Conservation (phyloP, 2,797 vertebrate species). For the Coreius guichenoti region DNA sequence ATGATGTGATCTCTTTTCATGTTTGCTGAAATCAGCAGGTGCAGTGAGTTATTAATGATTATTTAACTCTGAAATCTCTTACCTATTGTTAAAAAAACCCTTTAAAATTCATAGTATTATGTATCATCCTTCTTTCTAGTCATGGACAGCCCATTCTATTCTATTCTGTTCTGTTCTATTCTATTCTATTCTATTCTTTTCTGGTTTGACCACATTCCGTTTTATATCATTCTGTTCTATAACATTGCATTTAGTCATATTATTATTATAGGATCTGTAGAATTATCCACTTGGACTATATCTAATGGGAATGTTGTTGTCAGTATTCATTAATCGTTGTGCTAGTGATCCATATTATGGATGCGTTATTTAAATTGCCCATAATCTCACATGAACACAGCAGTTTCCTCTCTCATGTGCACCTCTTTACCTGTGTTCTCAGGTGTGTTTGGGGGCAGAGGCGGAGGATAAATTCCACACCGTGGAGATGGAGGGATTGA, state of each 20-base stretch:
- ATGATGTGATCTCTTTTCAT: not conserved
- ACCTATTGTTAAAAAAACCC: not conserved
- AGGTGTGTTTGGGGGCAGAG: conserved; percentile 83
- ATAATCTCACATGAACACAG: not conserved
- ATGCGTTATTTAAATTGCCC: not conserved
- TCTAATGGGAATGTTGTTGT: not conserved
- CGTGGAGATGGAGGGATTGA: conserved; percentile 82
- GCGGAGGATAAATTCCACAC: conserved; percentile 82
- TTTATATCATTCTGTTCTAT: not conserved
- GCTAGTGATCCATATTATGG: not conserved
- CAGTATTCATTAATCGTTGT: not conserved
- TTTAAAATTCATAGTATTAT: not conserved
- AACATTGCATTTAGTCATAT: not conserved
- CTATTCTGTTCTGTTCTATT: too few species aligned
- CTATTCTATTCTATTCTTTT: not conserved
- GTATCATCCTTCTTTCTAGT: too few species aligned
- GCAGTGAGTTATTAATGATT: not conserved
- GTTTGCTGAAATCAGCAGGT: not conserved
- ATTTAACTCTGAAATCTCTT: not conserved
- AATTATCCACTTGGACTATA: not conserved
- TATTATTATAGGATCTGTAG: not conserved
- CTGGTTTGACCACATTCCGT: not conserved
- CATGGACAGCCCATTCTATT: not conserved
- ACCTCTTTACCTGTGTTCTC: conserved; percentile 27
- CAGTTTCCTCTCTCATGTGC: not conserved